Evolutionary conservation across 2,113 vertebrate genomes (phyloP).

Genomic region (Aldabrachelys gigantea): DNA sequence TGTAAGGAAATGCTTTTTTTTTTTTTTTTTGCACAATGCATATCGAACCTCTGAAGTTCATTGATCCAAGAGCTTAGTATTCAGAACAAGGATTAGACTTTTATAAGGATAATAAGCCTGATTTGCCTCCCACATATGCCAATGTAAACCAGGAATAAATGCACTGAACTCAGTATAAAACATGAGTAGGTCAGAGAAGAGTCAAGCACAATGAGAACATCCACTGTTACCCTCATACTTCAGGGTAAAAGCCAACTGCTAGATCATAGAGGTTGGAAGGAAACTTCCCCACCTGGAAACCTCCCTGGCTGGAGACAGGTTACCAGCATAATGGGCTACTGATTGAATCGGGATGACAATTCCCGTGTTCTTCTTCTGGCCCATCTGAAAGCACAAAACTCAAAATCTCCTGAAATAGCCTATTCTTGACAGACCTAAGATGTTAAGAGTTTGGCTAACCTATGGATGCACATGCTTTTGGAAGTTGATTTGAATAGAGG

Average conservation of each 20-base stretch:
- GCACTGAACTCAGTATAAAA: neutral
- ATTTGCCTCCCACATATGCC: neutral
- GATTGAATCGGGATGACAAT: too few relatives aligned
- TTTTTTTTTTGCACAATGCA: neutral
- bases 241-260: neutral
- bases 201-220: too few relatives aligned
- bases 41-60: neutral
- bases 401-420: neutral
- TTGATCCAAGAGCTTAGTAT: neutral
- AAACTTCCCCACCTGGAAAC: neutral
- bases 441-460: neutral
- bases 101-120: neutral
- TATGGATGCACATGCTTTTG: neutral
- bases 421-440: neutral
- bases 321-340: too few relatives aligned
- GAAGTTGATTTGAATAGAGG: neutral
- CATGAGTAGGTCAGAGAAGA: neutral
- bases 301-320: neutral
- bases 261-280: neutral
- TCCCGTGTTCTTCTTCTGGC: neutral
- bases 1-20: neutral
- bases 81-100: neutral
- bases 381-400: neutral
- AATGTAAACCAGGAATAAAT: neutral
- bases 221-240: too few relatives aligned